phyloP scores from a whole-genome alignment of 2,113 vertebrate genomes.

The Leptodactylus fuscus region DNA sequence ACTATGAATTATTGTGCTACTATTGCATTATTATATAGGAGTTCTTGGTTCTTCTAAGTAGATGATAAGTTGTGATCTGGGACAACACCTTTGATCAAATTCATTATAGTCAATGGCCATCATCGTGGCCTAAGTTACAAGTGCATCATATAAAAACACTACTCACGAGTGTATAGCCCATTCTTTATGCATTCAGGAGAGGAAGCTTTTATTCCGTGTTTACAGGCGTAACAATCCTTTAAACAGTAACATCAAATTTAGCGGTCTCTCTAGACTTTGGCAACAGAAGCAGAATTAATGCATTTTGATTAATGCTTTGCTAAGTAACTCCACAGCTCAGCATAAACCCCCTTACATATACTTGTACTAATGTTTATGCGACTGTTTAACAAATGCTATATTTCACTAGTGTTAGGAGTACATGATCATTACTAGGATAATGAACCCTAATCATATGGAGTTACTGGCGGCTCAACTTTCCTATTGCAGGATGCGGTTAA shows the following conservation, averaged over 20 bases:
- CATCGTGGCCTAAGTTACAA: no score
- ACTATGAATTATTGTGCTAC: no score
- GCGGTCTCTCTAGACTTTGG: slow-evolving; percentile 32
- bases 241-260: slow-evolving; percentile 51
- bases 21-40: no score
- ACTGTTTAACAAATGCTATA: slow-evolving; percentile 41
- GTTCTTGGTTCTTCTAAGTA: no score
- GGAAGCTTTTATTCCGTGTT: slow-evolving; percentile 10
- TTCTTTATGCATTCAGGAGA: neutral
- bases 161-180: neutral
- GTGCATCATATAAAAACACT: neutral
- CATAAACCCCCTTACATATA: slow-evolving; percentile 39
- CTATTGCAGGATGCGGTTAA: slow-evolving; percentile 8
- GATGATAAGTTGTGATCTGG: no score
- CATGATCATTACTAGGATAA: slow-evolving; percentile 39
- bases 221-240: slow-evolving; percentile 30
- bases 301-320: slow-evolving; percentile 53
- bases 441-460: slow-evolving; percentile 42
- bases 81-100: no score
- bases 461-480: neutral
- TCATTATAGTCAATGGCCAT: no score
- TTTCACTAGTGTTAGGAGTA: slow-evolving; percentile 31
- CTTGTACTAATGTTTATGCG: slow-evolving; percentile 43
- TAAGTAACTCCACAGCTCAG: slow-evolving; percentile 9
- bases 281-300: slow-evolving; percentile 35